phyloP scores from a whole-genome alignment of 2,797 vertebrate species.

The Kryptopterus vitreolus region DNA sequence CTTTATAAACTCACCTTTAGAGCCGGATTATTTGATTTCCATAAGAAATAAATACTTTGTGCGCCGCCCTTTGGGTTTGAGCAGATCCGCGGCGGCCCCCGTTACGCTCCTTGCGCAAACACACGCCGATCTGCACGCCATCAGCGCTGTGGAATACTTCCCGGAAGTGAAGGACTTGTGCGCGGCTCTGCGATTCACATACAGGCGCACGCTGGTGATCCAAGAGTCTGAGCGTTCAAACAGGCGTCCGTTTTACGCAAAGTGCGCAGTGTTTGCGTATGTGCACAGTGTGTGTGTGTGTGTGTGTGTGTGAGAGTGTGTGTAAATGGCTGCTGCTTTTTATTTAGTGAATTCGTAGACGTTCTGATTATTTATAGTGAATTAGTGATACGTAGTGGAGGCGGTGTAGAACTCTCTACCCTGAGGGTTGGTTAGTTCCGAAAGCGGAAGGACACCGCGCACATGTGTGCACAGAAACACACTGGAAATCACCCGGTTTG shows the following conservation, averaged over 20 bases:
- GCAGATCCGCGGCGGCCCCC: conserved; percentile 39
- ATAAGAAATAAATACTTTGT: conserved; percentile 51
- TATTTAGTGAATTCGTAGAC: neutral
- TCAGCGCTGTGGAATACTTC: rapidly evolving
- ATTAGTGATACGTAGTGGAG: neutral
- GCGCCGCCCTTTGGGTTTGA: conserved; percentile 54
- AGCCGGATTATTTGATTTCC: conserved; percentile 38
- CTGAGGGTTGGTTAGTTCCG: conserved; percentile 20
- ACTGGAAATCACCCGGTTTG: neutral
- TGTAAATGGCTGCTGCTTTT: neutral
- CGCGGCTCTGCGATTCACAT: neutral
- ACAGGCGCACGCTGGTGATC: neutral
- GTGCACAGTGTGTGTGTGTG: neutral
- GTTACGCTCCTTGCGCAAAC: conserved; percentile 15
- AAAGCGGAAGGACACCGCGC: conserved; percentile 19
- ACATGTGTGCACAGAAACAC: neutral
- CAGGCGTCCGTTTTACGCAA: conserved; percentile 7
- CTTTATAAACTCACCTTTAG: conserved; percentile 25
- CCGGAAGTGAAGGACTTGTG: neutral
- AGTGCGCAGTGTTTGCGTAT: neutral
- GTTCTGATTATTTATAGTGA: neutral
- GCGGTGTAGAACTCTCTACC: neutral
- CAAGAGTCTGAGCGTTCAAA: neutral
- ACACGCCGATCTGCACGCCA: conserved; percentile 5
- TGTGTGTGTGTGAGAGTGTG: neutral